A percentile compares a stretch with the other conserved stretches of the same genome.
phyloP scores from a whole-genome alignment of 2,797 vertebrate genomes.

The Gallinago solitaria region DNA sequence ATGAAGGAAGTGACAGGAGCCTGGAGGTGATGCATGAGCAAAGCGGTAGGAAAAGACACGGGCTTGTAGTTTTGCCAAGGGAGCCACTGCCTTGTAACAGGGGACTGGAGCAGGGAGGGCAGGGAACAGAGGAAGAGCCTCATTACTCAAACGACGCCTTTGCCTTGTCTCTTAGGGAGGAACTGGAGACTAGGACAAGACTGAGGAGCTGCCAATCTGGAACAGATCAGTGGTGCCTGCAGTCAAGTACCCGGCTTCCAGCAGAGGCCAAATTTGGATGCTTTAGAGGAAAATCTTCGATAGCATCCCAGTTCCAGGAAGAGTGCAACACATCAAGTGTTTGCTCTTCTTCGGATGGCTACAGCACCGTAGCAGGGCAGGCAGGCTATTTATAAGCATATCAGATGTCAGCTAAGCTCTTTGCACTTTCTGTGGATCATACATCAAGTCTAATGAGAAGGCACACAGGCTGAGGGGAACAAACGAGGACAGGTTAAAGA shows the following conservation, averaged over 20 bases:
- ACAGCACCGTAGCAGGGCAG: not conserved
- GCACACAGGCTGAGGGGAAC: not conserved
- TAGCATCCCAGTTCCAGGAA: conserved; percentile 47
- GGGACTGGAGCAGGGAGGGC: not conserved
- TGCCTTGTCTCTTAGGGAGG: not conserved
- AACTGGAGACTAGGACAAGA: not conserved
- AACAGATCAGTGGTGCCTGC: not conserved
- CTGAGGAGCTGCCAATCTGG: not conserved
- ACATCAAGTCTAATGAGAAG: conserved; percentile 32
- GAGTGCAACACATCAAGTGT: not conserved
- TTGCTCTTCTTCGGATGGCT: not conserved
- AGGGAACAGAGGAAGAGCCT: not conserved
- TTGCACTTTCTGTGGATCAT: conserved; percentile 15
- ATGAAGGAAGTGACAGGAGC: not conserved
- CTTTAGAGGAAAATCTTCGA: conserved; percentile 49
- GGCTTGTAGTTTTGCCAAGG: not conserved
- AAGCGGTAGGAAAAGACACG: not conserved
- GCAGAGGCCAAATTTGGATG: conserved; percentile 22
- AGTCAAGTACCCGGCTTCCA: not conserved
- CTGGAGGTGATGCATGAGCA: not conserved
- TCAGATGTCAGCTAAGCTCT: conserved; percentile 47
- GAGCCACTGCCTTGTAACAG: not conserved
- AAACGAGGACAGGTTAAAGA: conserved; percentile 10
- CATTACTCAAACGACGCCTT: accelerated
- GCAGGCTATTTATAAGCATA: conserved; percentile 56